phyloP scores from a whole-genome alignment of 2,113 vertebrate genomes.

The Cygnus buccinator region DNA sequence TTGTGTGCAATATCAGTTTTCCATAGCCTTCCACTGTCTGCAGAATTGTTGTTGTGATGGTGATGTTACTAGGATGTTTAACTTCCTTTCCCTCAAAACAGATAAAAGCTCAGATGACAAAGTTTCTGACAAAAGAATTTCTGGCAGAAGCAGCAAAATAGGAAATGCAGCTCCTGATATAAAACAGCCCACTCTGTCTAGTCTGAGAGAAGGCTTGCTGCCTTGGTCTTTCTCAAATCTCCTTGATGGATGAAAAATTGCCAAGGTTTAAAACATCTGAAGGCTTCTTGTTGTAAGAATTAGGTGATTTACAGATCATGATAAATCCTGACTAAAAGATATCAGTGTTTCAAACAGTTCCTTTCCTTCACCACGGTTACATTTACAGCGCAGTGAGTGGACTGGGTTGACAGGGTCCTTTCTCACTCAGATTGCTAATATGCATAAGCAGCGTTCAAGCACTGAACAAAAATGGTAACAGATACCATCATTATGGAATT shows the following conservation, averaged over 20 bases:
- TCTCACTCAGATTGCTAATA: neutral
- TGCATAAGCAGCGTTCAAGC: neutral
- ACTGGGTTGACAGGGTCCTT: neutral
- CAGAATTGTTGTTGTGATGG: neutral
- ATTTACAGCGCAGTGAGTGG: neutral
- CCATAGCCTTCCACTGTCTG: neutral
- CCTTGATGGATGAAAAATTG: constrained; percentile 11
- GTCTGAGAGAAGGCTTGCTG: constrained; percentile 5
- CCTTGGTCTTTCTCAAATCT: constrained; percentile 26
- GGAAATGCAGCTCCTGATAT: constrained; percentile 40
- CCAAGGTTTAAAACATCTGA: constrained; percentile 15
- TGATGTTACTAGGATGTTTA: constrained; percentile 6
- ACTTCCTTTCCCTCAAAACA: constrained; percentile 8
- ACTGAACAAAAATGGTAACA: neutral
- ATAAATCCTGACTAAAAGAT: constrained; percentile 6
- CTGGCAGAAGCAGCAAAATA: constrained; percentile 41
- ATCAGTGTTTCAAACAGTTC: neutral
- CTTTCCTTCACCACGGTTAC: neutral
- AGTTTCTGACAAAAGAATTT: constrained; percentile 51
- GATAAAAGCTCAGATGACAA: constrained; percentile 45
- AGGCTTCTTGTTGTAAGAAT: neutral
- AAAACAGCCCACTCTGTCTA: constrained; percentile 40
- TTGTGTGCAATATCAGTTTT: neutral
- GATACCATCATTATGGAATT: neutral
- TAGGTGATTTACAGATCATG: constrained; percentile 15